Evolutionary conservation across 1,140 invertebrate species (phyloP).

Genomic region (Ceratina japonica): DNA sequence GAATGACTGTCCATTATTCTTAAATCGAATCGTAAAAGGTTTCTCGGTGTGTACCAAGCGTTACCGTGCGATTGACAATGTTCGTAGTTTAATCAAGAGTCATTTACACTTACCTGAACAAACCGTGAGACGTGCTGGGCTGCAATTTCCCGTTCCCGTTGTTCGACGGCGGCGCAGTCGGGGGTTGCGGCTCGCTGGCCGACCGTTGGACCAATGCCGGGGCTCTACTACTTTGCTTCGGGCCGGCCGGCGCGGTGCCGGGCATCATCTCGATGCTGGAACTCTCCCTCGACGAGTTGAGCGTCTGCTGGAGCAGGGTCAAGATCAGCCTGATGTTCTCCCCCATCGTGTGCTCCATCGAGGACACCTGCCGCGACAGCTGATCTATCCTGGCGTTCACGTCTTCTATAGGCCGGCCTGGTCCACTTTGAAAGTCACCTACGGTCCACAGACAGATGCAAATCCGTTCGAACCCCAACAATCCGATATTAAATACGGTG

Average conservation of each 20-base stretch:
- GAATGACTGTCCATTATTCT: too few species aligned
- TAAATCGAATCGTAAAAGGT: background rate
- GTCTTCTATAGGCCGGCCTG: constrained; percentile 78
- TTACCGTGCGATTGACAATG: background rate
- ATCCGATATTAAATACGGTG: too few species aligned
- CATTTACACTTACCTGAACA: constrained; percentile 70
- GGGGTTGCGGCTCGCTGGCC: constrained; percentile 82
- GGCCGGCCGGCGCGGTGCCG: constrained; percentile 74
- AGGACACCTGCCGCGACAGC: constrained; percentile 82
- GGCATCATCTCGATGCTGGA: constrained; percentile 76
- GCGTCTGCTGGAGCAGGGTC: constrained; percentile 82
- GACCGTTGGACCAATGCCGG: constrained; percentile 81
- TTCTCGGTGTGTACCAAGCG: background rate
- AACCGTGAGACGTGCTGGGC: constrained; percentile 74
- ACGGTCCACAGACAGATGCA: constrained; percentile 19
- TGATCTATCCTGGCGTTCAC: constrained; percentile 83
- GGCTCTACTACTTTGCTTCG: constrained; percentile 72
- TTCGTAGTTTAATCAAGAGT: background rate
- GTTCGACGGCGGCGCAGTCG: constrained; percentile 74
- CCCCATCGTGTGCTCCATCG: constrained; percentile 83
- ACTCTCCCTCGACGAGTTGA: constrained; percentile 76
- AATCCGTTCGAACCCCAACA: background rate
- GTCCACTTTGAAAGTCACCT: constrained; percentile 77
- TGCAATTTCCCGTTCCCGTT: constrained; percentile 75
- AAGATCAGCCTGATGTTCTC: constrained; percentile 85